Conservation (phyloP, 1,140 invertebrate species). For the Hestina assimilis region DNA sequence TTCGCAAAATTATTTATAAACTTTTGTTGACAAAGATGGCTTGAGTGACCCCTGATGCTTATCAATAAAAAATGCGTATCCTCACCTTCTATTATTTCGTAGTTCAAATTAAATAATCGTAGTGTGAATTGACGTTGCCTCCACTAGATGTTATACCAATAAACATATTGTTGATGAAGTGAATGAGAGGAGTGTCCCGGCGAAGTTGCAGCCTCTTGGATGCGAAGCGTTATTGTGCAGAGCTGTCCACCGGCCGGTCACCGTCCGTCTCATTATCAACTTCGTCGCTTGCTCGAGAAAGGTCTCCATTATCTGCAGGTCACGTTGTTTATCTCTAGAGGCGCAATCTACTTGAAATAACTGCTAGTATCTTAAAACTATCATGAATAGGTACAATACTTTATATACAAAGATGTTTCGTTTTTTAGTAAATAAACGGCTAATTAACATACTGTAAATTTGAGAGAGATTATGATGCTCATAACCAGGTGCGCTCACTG, state of each 20-base stretch:
- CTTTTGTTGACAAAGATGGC: conserved; percentile 22
- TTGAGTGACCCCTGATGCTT: conserved; percentile 42
- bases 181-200: conserved; percentile 6
- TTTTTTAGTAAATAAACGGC: too few species aligned
- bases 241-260: conserved; percentile 22
- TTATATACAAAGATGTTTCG: too few species aligned
- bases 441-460: too few species aligned
- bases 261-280: conserved; percentile 17
- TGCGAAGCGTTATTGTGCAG: conserved; percentile 24
- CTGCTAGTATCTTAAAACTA: conserved; percentile 36
- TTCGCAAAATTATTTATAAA: conserved; percentile 21
- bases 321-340: conserved; percentile 52
- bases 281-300: conserved; percentile 30
- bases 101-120: conserved; percentile 74
- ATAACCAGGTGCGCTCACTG: too few species aligned
- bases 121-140: conserved; percentile 71
- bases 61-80: conserved; percentile 9
- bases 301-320: conserved; percentile 58
- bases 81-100: conserved; percentile 47
- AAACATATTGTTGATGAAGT: conserved; percentile 63
- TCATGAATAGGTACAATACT: too few species aligned
- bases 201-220: conserved; percentile 33
- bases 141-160: conserved; percentile 70
- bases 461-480: too few species aligned
- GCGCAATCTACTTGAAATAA: conserved; percentile 50